Base-by-base conservation (phyloP, 1,140 invertebrate species). In the Drosophila bifasciata region DNA sequence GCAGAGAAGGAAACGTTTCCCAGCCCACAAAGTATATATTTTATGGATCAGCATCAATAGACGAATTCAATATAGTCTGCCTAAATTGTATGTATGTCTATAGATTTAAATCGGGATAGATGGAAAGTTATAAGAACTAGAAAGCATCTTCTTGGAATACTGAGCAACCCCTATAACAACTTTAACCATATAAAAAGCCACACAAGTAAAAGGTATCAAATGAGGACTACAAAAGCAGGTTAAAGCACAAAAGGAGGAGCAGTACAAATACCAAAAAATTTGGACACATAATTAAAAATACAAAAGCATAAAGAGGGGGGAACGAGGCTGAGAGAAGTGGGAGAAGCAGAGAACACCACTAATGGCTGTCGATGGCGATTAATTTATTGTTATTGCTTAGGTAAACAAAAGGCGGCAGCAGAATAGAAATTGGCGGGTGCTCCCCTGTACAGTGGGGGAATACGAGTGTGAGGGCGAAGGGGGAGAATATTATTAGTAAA, bases 301-400 rank as follows among this genome's bases (percentile, higher is more conserved):
- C 81, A 85, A 85, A 56, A 85, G 81, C 80, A 85, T 77, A 79
- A 52, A 60, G 62, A 41, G 51, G 61, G 70, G 52, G 36, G 45
- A 60, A 76, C 73, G 57, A 59, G 0, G n/a, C n/a, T 11, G 28
- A 32, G n/a, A 11, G 16, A 5, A 39, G 28, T 11, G 6, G 19
- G 48, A 68, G 66, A n/a, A n/a, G 49, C 67, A 67, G 17, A 41
- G 23, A n/a, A n/a, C 4, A 16, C 50, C 6, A 36, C 81, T 85
- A 85, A 85, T 86, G 83, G 77, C 81, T 67, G 64, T 81, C 70
- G 52, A 61, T 71, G 44, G 23, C 78, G 83, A 86, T 86, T 88
- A 86, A 86, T 86, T 86, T 86, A 86, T 86, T 77, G 83, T 86
- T 86, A 86, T 86, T 86, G 83, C 83, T 88, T 83, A 86, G 78